Percentiles rank a stretch among this genome's conserved stretches.
These are phyloP conservation scores for Dreissena rostriformis DNA, from an alignment of 1,140 invertebrate genomes.

Conservation along the genomic window DNA sequence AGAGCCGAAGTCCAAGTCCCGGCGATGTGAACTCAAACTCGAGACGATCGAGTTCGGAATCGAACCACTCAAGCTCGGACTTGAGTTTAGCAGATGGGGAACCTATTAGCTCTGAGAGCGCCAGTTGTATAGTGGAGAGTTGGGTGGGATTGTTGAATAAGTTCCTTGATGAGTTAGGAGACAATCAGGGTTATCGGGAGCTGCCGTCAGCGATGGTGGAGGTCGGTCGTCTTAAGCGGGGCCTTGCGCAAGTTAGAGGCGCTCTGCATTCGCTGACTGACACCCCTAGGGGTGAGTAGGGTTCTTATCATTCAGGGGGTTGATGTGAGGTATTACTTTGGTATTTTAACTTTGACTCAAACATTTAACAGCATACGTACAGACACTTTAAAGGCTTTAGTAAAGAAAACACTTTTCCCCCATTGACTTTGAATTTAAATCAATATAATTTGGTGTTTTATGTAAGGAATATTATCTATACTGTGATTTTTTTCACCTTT, in stretches of 20 bases:
- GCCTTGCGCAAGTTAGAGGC: constrained; percentile 46
- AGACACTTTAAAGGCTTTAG: no score
- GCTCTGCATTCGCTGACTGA: constrained; percentile 33
- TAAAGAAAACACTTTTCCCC: no score
- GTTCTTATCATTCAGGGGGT: no score
- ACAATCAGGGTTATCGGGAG: constrained; percentile 18
- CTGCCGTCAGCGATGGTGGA: background rate
- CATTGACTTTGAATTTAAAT: no score
- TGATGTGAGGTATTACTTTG: no score
- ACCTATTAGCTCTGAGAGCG: constrained; percentile 34
- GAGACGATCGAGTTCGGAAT: background rate
- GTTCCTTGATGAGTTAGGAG: constrained; percentile 25
- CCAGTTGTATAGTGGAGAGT: constrained; percentile 9
- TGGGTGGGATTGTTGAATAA: constrained; percentile 43
- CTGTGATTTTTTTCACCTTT: background rate
- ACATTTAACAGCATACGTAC: no score
- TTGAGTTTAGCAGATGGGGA: constrained; percentile 6
- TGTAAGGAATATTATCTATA: background rate
- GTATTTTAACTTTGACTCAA: no score
- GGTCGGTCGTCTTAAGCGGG: constrained; percentile 19
- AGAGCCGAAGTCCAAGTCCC: constrained; percentile 40
- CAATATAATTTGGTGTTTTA: background rate
- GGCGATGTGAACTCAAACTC: background rate
- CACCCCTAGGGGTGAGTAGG: constrained; percentile 6
- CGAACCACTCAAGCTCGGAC: background rate